Conservation (phyloP, 1,140 invertebrate genomes). For the roundworm (Caenorhabditis elegans) region DNA sequence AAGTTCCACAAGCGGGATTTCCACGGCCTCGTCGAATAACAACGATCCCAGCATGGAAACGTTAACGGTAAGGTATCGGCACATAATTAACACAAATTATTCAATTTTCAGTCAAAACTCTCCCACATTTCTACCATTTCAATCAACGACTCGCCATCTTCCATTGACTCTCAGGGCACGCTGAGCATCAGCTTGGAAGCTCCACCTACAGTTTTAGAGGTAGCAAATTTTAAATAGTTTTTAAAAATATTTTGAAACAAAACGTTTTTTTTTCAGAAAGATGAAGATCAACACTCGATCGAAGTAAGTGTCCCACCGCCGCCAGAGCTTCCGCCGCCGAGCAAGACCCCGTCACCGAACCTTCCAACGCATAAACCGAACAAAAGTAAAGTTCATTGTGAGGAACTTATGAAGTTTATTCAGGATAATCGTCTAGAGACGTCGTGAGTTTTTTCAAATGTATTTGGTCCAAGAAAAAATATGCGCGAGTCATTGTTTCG, state of each 20-base stretch:
- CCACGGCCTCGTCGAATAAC: background rate
- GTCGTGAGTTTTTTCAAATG: constrained; percentile 38
- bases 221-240: too few relatives aligned
- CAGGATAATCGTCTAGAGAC: constrained; percentile 33
- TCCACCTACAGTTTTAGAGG: background rate
- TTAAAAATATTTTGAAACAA: too few relatives aligned
- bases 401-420: constrained; percentile 32
- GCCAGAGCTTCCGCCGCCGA: constrained; percentile 33
- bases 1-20: constrained; percentile 36
- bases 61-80: background rate
- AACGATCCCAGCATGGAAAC: background rate
- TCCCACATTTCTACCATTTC: constrained; percentile 29
- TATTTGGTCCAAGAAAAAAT: too few relatives aligned
- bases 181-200: constrained; percentile 4
- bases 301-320: constrained; percentile 4
- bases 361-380: background rate
- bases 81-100: background rate
- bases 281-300: background rate
- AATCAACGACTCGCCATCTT: background rate
- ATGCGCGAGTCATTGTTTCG: too few relatives aligned
- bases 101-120: background rate
- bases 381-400: background rate
- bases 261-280: constrained; percentile 9
- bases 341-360: background rate
- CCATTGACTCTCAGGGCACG: background rate